These are phyloP conservation scores for Chitala chitala DNA, from an alignment of 2,113 vertebrate genomes.

Conservation along the genomic window DNA sequence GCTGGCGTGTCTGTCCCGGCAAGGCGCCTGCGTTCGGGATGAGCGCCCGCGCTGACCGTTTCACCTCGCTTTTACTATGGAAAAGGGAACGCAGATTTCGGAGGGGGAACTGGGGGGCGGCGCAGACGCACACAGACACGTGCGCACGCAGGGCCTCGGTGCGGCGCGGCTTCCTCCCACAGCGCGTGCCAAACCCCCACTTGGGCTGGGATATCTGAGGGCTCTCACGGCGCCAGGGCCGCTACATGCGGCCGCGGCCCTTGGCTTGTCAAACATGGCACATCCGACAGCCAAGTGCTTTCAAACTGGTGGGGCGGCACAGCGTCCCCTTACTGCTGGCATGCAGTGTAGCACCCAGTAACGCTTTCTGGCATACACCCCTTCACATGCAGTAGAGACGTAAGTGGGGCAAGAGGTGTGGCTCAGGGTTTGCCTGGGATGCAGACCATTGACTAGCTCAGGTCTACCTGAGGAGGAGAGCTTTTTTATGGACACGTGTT, in stretches of 20 bases:
- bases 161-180: slow-evolving; percentile 16
- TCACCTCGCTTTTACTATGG: not conserved
- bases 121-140: slow-evolving; percentile 19
- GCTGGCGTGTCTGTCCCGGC: not conserved
- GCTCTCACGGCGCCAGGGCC: slow-evolving; percentile 27
- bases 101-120: not conserved
- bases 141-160: slow-evolving; percentile 8
- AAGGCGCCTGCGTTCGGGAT: not conserved
- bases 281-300: slow-evolving; percentile 2
- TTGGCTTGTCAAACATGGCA: slow-evolving; percentile 30
- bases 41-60: not conserved
- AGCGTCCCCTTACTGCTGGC: not conserved
- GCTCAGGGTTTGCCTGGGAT: no score
- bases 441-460: no score
- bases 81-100: not conserved
- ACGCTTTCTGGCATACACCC: no score
- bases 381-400: no score
- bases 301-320: not conserved
- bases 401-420: no score
- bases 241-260: slow-evolving; percentile 27
- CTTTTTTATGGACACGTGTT: no score
- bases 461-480: no score
- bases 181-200: not conserved
- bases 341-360: no score
- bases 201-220: slow-evolving; percentile 34